A percentile compares a stretch with the other conserved stretches of the same genome.
Evolutionary conservation across 2,113 vertebrate genomes (phyloP).

Genomic region (Etheostoma cragini): DNA sequence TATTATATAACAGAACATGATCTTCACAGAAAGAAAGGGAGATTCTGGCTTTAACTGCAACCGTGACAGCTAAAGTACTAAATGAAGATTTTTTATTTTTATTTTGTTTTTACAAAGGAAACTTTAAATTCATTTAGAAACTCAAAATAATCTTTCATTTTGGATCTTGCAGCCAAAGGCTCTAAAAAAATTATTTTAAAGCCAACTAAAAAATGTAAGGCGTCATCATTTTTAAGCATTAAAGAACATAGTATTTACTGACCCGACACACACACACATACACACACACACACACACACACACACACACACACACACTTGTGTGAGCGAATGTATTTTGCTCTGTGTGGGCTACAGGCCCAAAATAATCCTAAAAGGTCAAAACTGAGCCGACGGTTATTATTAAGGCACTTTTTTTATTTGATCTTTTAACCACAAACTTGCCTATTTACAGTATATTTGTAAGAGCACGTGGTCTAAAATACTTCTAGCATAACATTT

Average conservation of each 20-base stretch:
- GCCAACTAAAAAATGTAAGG: too few relatives aligned
- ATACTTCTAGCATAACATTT: not conserved
- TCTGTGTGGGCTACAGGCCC: slow-evolving; percentile 2
- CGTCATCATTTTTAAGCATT: not conserved
- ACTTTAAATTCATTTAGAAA: not conserved
- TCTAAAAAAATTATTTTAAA: not conserved
- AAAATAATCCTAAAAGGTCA: not conserved
- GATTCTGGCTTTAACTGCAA: not conserved
- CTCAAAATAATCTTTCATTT: not conserved
- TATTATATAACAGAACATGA: not conserved
- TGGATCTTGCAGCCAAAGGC: not conserved
- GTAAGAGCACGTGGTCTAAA: not conserved
- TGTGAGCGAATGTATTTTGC: not conserved
- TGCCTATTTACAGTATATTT: not conserved
- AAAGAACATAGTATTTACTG: not conserved
- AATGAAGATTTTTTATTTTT: not conserved
- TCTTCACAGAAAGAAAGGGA: not conserved
- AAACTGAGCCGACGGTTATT: not conserved
- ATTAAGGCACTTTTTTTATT: not conserved
- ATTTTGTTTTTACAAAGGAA: too few relatives aligned
- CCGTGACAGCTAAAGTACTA: not conserved
- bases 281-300: not conserved
- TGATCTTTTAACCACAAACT: not conserved
- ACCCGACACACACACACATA: not conserved
- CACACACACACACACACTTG: slow-evolving; percentile 1